Conservation (phyloP, 2,888 invertebrate species). For the Lepidocyrtinus sp. region DNA sequence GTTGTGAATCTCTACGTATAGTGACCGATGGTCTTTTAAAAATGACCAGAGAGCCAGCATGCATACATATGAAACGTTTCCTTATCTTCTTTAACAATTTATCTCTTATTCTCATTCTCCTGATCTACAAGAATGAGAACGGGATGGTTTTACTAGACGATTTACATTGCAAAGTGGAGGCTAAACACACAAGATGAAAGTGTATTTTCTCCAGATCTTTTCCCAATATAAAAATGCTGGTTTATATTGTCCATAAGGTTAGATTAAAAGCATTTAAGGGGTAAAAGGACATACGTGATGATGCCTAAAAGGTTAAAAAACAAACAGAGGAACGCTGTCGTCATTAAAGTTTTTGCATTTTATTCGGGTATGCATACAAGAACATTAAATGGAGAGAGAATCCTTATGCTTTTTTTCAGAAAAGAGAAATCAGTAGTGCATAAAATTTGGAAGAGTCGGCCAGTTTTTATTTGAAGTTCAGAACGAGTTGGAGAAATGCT, state of each 20-base stretch:
- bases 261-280: neutral
- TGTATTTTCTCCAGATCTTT: constrained; percentile 11
- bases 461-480: neutral
- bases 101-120: constrained; percentile 22
- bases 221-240: neutral
- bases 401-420: neutral
- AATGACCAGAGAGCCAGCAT: constrained; percentile 35
- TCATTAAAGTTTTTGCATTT: neutral
- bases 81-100: too few species aligned
- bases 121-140: constrained; percentile 38
- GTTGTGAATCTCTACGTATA: constrained; percentile 22
- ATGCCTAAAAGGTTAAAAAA: neutral
- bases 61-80: constrained; percentile 44
- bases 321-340: neutral
- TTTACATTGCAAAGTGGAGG: constrained; percentile 53
- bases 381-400: neutral
- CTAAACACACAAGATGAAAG: constrained; percentile 33
- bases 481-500: too few species aligned
- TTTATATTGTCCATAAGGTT: neutral
- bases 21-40: constrained; percentile 32
- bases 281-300: neutral
- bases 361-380: neutral
- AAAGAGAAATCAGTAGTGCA: neutral
- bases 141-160: constrained; percentile 22
- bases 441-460: neutral